Percentiles rank a stretch among this genome's conserved stretches.
phyloP scores from a whole-genome alignment of 2,797 vertebrate genomes.

The Rhinophrynus dorsalis region DNA sequence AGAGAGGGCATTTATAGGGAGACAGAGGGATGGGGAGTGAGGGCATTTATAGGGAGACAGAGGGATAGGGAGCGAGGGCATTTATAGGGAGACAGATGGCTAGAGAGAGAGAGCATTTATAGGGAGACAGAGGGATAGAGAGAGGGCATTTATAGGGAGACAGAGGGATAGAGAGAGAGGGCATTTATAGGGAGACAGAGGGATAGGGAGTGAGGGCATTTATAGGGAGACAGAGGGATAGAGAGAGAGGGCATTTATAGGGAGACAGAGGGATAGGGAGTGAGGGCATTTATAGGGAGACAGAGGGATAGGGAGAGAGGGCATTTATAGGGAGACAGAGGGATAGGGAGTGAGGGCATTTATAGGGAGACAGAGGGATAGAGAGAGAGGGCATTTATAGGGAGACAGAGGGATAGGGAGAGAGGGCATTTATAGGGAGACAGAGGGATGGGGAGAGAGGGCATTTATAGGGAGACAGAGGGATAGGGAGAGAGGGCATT shows the following conservation, averaged over 20 bases:
- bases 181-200: conserved; percentile 18
- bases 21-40: conserved; percentile 13
- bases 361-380: conserved; percentile 16
- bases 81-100: conserved; percentile 18
- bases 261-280: conserved; percentile 13
- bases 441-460: conserved; percentile 10
- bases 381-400: conserved; percentile 14
- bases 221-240: conserved; percentile 16
- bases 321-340: conserved; percentile 18
- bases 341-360: conserved; percentile 19
- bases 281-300: conserved; percentile 11
- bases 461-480: conserved; percentile 18
- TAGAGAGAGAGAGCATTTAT: conserved; percentile 2
- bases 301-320: conserved; percentile 8
- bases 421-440: conserved; percentile 15
- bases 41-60: conserved; percentile 10
- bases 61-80: conserved; percentile 14
- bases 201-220: conserved; percentile 19
- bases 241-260: conserved; percentile 14
- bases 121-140: no score
- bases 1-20: conserved; percentile 13
- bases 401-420: conserved; percentile 8
- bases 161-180: conserved; percentile 9
- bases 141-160: conserved; percentile 11
- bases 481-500: conserved; percentile 16